These are phyloP conservation scores for Magallana ariakensis DNA, from an alignment of 1,140 invertebrate genomes.

Conservation along the genomic window DNA sequence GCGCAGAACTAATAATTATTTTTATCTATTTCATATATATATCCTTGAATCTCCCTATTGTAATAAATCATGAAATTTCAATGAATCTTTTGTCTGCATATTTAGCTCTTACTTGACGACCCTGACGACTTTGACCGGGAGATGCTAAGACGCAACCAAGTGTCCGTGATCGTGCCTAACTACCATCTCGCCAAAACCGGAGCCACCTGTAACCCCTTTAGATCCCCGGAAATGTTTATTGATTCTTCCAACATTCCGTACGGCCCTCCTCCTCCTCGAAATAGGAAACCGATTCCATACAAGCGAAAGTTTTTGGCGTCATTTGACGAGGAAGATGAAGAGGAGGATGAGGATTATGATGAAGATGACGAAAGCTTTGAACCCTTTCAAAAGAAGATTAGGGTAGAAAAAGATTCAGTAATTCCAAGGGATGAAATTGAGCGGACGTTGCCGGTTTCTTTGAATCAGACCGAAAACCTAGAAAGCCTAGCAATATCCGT, in stretches of 20 bases:
- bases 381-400: neutral
- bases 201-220: neutral
- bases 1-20: too few species aligned
- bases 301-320: neutral
- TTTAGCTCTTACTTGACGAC: constrained; percentile 61
- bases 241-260: constrained; percentile 1
- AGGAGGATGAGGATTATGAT: too few species aligned
- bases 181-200: constrained; percentile 12
- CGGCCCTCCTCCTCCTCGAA: neutral
- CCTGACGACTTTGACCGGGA: constrained; percentile 31
- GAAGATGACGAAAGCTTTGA: neutral
- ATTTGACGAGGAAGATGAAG: neutral
- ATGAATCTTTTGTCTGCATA: too few species aligned
- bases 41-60: too few species aligned
- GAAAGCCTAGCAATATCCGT: neutral
- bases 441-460: neutral
- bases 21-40: too few species aligned
- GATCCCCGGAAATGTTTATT: neutral
- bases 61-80: too few species aligned
- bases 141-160: constrained; percentile 48
- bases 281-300: neutral
- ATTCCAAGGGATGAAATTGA: neutral
- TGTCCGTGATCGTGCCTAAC: constrained; percentile 65
- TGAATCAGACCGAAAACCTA: neutral
- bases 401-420: neutral